Evolutionary conservation across 1,140 invertebrate genomes (phyloP).

Genomic region (Calephelis virginiensis): DNA sequence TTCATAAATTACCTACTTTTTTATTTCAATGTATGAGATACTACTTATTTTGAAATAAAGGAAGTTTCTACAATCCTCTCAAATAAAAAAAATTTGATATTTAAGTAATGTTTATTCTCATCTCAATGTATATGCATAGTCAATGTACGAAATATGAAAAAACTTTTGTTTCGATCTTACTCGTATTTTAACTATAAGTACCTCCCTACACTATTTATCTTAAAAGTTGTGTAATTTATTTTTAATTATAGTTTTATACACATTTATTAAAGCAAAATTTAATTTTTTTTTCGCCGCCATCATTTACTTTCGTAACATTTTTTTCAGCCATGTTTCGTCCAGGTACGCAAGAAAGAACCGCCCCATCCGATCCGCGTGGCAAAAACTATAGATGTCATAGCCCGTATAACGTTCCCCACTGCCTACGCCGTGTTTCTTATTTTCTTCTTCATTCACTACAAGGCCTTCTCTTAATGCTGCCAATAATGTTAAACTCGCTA

Average conservation of each 20-base stretch:
- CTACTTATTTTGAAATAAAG: no score
- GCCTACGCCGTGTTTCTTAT: constrained; percentile 95
- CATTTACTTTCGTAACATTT: constrained; percentile 69
- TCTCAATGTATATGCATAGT: no score
- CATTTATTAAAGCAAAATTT: neutral
- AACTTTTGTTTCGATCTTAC: no score
- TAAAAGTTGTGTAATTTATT: neutral
- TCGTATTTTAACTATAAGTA: no score
- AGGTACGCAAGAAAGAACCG: constrained; percentile 92
- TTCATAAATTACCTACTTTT: no score
- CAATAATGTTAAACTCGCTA: constrained; percentile 37
- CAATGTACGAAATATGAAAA: no score
- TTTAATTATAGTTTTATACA: no score
- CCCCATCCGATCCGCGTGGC: constrained; percentile 94
- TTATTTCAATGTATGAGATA: no score
- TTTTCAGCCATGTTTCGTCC: constrained; percentile 83
- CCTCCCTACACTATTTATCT: no score
- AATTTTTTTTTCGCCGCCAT: constrained; percentile 52
- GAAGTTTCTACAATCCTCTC: no score
- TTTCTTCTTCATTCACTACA: constrained; percentile 96
- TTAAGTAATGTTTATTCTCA: no score
- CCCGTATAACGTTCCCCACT: constrained; percentile 93
- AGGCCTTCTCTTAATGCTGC: constrained; percentile 83
- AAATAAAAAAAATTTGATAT: no score
- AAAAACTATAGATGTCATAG: constrained; percentile 96